Evolutionary conservation across 37 sponge, comb jelly and placozoan species (phyloP).

Genomic region (Hormiphora californensis): DNA sequence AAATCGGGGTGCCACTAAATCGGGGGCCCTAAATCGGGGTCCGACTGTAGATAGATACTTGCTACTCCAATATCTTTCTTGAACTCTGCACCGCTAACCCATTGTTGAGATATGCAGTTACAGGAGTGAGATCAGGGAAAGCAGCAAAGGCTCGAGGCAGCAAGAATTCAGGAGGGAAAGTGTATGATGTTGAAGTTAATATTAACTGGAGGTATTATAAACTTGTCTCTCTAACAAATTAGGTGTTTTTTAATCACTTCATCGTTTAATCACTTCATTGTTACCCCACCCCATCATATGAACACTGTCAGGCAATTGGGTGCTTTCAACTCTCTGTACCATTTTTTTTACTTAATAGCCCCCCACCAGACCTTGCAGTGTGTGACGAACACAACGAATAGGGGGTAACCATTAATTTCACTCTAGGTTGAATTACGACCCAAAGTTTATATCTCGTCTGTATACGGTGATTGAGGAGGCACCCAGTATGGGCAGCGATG

Average conservation of each 20-base stretch:
- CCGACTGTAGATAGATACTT: too few relatives aligned
- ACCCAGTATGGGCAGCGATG: not conserved
- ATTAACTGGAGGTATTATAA: constrained; percentile 1
- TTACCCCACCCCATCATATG: too few relatives aligned
- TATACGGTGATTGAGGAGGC: not conserved
- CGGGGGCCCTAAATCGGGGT: too few relatives aligned
- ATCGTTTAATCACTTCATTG: not conserved
- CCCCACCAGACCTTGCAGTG: too few relatives aligned
- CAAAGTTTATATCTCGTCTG: not conserved
- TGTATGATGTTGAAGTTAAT: not conserved
- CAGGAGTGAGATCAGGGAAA: not conserved
- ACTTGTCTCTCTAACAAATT: not conserved
- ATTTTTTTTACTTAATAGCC: too few relatives aligned
- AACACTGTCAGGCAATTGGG: too few relatives aligned
- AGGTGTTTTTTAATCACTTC: not conserved
- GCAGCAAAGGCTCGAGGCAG: not conserved
- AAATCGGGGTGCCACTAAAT: too few relatives aligned
- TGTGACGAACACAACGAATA: not conserved
- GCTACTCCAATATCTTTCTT: not conserved
- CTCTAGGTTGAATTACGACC: not conserved
- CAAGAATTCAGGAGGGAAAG: not conserved
- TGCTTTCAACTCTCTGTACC: too few relatives aligned
- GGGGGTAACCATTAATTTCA: not conserved
- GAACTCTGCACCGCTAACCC: not conserved
- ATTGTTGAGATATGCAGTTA: not conserved